phyloP scores from a whole-genome alignment of 1,140 invertebrate genomes.

The Hesperophylax magnus region DNA sequence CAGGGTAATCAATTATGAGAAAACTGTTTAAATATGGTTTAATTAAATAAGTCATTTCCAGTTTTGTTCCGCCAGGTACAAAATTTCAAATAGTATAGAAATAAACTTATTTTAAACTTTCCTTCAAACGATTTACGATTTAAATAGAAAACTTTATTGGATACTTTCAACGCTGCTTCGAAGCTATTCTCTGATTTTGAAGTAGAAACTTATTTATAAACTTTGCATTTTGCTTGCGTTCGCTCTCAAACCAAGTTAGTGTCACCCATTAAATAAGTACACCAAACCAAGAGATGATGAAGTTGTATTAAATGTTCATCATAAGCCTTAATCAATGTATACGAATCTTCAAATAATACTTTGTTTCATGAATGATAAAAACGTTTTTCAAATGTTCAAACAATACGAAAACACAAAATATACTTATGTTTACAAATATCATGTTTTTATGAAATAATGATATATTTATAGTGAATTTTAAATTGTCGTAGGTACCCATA shows the following conservation, averaged over 20 bases:
- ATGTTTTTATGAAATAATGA: conserved; percentile 42
- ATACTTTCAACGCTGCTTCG: neutral
- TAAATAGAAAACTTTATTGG: conserved; percentile 21
- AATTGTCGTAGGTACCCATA: no score
- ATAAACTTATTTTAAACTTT: neutral
- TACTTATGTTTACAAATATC: conserved; percentile 44
- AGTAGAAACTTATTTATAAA: neutral
- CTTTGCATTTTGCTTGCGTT: neutral
- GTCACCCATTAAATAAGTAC: conserved; percentile 29
- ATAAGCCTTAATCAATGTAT: conserved; percentile 58
- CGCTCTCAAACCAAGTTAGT: conserved; percentile 4
- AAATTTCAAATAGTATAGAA: neutral
- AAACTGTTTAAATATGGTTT: conserved; percentile 22
- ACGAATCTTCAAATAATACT: conserved; percentile 50
- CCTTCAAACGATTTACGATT: conserved; percentile 15
- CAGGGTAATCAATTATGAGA: conserved; percentile 33
- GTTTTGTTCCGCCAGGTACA: neutral
- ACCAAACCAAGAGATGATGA: conserved; percentile 53
- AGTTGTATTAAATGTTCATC: conserved; percentile 52
- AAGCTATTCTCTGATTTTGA: neutral
- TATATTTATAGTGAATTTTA: neutral
- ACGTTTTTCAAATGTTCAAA: conserved; percentile 34
- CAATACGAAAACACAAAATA: conserved; percentile 27
- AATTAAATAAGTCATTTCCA: neutral
- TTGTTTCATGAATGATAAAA: conserved; percentile 30